These are phyloP conservation scores for Hippocampus guttulatus DNA, from an alignment of 2,113 vertebrate genomes.

Conservation along the genomic window DNA sequence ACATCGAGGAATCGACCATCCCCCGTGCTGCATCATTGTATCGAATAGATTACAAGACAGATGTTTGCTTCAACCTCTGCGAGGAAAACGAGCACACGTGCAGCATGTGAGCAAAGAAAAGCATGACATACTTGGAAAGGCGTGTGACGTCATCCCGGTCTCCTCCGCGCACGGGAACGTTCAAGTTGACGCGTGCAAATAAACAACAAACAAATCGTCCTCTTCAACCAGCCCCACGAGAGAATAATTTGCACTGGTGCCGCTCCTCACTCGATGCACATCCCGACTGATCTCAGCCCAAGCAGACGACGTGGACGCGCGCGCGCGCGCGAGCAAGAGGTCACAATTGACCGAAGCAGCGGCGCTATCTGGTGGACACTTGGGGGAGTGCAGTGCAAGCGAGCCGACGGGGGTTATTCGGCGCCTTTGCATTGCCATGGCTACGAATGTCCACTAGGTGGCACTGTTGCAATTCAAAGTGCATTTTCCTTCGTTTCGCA, in stretches of 20 bases:
- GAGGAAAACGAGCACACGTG: not conserved
- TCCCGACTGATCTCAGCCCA: not conserved
- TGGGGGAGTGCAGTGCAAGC: not conserved
- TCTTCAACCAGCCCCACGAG: too few relatives aligned
- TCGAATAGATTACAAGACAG: not conserved
- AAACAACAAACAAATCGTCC: too few relatives aligned
- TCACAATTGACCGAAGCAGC: not conserved
- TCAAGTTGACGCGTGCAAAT: not conserved
- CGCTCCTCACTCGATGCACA: not conserved
- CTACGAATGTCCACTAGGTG: not conserved
- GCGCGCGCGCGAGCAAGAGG: not conserved
- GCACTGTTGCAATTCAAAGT: not conserved
- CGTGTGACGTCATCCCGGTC: not conserved
- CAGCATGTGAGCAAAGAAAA: not conserved
- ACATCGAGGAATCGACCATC: not conserved
- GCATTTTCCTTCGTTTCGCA: not conserved
- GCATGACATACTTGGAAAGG: slow-evolving; percentile 43
- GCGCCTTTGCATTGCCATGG: not conserved
- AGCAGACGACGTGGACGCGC: not conserved
- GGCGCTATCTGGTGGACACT: not conserved
- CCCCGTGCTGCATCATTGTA: not conserved
- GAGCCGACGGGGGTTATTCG: not conserved
- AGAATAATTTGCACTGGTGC: not conserved
- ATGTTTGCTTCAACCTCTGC: not conserved
- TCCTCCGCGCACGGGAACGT: not conserved